Conservation (phyloP, 2,113 vertebrate species). For the Setophaga kirtlandii region DNA sequence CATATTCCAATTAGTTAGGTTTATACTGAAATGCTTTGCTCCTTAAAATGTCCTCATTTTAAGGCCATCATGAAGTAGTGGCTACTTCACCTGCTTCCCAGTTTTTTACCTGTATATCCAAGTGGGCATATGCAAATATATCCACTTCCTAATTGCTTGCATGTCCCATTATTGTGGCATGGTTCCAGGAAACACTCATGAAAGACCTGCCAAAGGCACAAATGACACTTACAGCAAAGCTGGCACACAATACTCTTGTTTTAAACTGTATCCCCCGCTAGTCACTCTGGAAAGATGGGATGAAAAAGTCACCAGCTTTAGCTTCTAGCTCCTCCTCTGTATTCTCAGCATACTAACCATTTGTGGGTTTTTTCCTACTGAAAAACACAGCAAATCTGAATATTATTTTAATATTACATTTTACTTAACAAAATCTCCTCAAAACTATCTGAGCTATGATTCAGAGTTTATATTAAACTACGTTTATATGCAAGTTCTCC, state of each 20-base stretch:
- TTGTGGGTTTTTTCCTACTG: not conserved
- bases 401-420: not conserved
- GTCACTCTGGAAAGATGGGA: not conserved
- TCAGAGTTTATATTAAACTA: not conserved
- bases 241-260: not conserved
- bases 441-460: not conserved
- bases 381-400: not conserved
- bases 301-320: not conserved
- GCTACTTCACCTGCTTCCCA: slow-evolving; percentile 44
- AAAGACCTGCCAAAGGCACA: slow-evolving; percentile 82
- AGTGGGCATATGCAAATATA: slow-evolving; percentile 86
- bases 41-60: not conserved
- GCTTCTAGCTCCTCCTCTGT: not conserved
- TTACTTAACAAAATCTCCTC: not conserved
- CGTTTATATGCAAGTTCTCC: not conserved
- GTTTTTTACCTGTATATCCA: slow-evolving; percentile 76
- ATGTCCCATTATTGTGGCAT: slow-evolving; percentile 91
- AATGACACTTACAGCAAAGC: not conserved
- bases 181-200: slow-evolving; percentile 96
- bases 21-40: not conserved
- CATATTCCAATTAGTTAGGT: not conserved
- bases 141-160: slow-evolving; percentile 91
- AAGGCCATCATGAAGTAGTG: not conserved
- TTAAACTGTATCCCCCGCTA: not conserved
- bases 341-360: not conserved